Base-by-base conservation (phyloP, 64 coral and sea anemone species). In the Pocillopora verrucosa region DNA sequence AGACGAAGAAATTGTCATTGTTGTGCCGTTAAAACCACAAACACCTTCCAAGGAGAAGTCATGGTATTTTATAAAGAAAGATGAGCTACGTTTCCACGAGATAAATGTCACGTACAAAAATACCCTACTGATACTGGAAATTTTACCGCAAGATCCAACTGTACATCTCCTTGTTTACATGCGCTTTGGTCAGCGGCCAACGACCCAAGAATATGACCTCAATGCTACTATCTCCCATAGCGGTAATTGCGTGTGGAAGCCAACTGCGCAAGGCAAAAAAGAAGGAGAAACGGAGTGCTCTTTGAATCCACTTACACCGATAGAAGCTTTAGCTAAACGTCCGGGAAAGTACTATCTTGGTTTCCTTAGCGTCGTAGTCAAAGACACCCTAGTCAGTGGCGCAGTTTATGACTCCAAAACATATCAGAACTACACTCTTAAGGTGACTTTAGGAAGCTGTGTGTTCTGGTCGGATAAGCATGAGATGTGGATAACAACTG, bases 381-480 rank as follows among this genome's bases (percentile, higher is more conserved):
- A 17, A 13, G 14, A 16, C 35, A 76, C 4, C 10, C 38, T 4
- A 51, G 74, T 17, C 74, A 76, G 37, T 16, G 41, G 11, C 77
- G 77, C 77, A 59, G 65, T 73, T 16, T 37, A 35, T 74, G 64
- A 82, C 10, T 11, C 61, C 7, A 80, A 65, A 12, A 59, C 25
- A 3, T 77, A 90, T 60, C 62, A 81, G 7, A 90, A 82, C 77
- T 90, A 90, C 34, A 90, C 88, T 12, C n/a, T 90, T 22, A 13
- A 20, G 11, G 72, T 90, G 38, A 59, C 67, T 16, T 63, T 80
- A 22, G 77, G 61, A 16, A 90, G 88, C 58, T 90, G 88, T 37
- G 77, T 90, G 56, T 81, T 81, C 60, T 90, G 88, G 88, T 72
- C 45, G 72, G 88, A 81, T 16, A 15, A 16, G 22, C 56, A 64